Evolutionary conservation across 1,140 invertebrate species (phyloP).

Genomic region (Pogonomyrmex californicus): DNA sequence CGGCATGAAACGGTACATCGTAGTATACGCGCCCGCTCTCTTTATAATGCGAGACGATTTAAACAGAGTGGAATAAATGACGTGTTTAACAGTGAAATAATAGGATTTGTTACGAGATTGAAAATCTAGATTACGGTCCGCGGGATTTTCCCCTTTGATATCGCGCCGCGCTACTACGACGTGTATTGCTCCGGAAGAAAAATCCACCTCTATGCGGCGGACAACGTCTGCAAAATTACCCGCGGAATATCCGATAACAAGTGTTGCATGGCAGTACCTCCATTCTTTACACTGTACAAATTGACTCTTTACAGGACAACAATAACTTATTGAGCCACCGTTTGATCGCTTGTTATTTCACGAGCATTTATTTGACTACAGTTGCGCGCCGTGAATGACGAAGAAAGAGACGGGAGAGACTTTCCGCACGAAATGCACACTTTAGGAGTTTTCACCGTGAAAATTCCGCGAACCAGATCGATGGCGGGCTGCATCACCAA

Average conservation of each 20-base stretch:
- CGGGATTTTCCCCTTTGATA: slow-evolving; percentile 46
- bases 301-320: slow-evolving; percentile 56
- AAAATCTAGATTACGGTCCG: slow-evolving; percentile 50
- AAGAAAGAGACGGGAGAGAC: background rate
- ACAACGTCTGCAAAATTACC: slow-evolving; percentile 59
- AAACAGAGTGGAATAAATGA: slow-evolving; percentile 37
- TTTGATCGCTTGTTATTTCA: slow-evolving; percentile 47
- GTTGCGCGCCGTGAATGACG: background rate
- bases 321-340: slow-evolving; percentile 46
- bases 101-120: slow-evolving; percentile 55
- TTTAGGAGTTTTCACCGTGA: slow-evolving; percentile 16
- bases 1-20: background rate
- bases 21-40: background rate
- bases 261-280: slow-evolving; percentile 47
- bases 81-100: slow-evolving; percentile 52
- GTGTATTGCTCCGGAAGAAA: slow-evolving; percentile 53
- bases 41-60: slow-evolving; percentile 30
- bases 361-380: slow-evolving; percentile 44
- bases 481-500: background rate
- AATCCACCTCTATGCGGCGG: slow-evolving; percentile 52
- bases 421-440: slow-evolving; percentile 26
- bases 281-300: slow-evolving; percentile 63
- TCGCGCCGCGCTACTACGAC: slow-evolving; percentile 26
- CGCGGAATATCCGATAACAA: slow-evolving; percentile 61
- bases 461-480: slow-evolving; percentile 9